Base-by-base conservation (phyloP, 2,888 invertebrate species). In the Ernsta delagoae region DNA sequence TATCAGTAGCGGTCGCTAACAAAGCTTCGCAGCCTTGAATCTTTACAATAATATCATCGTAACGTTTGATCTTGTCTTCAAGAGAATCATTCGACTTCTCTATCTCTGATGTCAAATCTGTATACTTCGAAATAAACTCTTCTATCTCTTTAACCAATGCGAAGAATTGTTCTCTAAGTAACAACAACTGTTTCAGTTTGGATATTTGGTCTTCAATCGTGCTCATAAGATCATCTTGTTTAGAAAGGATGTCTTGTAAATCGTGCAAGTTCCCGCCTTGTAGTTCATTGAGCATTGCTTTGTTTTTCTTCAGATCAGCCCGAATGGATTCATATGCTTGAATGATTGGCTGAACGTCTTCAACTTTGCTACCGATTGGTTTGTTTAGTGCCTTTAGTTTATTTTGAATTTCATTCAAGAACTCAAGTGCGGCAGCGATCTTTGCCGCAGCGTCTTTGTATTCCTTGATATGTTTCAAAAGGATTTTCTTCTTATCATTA, bases 1-100 rank as follows among this genome's bases (percentile, higher is more conserved):
- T 98, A 81, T 98, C 98, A 11, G 96, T 96, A 0, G 98, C 98
- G 5, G 97, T 96, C 0, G 98, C 97, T 7, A 98, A 88, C 45
- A 97, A 93, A 8, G 98, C 98, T 86, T 98, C 98, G 83, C 97
- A 98, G 78, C 98, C 98, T 89, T 98, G 98, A 65, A 98, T 97
- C 81, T 97, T 97, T 0, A 95, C 89, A 73, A 98, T 97, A 0
- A 97, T 96, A 75, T 97, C 97, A 79, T 98, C 97, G 78, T 98
- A 98, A 65, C 96, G 96, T 79, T 96, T 96, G 64, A 98, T 97
- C 83, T 98, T 98, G 54, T 98, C 97, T 83, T 97, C 97, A 8
- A 97, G 95, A 0, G 97, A 95, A 65, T 96, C 96, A 9, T 96
- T 97, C 0, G 97, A 96, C 81, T 96, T 96, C 83, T 98, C 98